Percentiles rank a stretch among this genome's conserved stretches.
These are phyloP conservation scores for Ectemnius continuus DNA, from an alignment of 2,888 invertebrate genomes.

Conservation along the genomic window DNA sequence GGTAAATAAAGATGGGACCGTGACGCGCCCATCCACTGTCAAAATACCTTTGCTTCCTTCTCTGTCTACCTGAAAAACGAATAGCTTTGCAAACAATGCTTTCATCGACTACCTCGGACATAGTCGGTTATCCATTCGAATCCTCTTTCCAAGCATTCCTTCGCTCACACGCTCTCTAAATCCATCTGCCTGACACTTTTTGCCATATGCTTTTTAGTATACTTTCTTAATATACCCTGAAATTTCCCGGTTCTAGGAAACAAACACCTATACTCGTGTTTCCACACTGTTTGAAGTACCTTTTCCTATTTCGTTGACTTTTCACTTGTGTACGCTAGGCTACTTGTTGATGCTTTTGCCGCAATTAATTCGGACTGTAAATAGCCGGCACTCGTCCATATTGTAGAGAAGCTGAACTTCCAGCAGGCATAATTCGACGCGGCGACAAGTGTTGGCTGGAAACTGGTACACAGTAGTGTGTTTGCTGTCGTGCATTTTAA, in stretches of 20 bases:
- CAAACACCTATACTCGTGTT: too few species aligned
- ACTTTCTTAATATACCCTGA: too few species aligned
- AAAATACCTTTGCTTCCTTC: neutral
- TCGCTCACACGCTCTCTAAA: neutral
- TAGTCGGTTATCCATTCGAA: neutral
- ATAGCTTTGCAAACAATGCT: conserved; percentile 4
- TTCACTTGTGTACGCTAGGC: too few species aligned
- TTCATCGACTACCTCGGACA: neutral
- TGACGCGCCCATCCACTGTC: conserved; percentile 6
- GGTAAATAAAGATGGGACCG: conserved; percentile 13
- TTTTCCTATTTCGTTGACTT: too few species aligned
- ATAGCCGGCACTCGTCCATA: neutral
- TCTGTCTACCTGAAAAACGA: neutral
- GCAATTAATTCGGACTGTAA: too few species aligned
- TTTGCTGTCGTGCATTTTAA: conserved; percentile 6
- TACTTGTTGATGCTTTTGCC: too few species aligned
- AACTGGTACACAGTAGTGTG: neutral
- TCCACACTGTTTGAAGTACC: too few species aligned
- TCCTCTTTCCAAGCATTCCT: neutral
- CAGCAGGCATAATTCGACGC: neutral
- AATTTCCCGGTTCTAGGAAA: too few species aligned
- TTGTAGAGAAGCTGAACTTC: neutral
- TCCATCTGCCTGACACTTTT: too few species aligned
- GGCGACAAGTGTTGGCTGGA: conserved; percentile 1
- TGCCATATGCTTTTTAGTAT: too few species aligned